These are phyloP conservation scores for Dendroctonus valens DNA, from an alignment of 1,140 invertebrate species.

Conservation along the genomic window DNA sequence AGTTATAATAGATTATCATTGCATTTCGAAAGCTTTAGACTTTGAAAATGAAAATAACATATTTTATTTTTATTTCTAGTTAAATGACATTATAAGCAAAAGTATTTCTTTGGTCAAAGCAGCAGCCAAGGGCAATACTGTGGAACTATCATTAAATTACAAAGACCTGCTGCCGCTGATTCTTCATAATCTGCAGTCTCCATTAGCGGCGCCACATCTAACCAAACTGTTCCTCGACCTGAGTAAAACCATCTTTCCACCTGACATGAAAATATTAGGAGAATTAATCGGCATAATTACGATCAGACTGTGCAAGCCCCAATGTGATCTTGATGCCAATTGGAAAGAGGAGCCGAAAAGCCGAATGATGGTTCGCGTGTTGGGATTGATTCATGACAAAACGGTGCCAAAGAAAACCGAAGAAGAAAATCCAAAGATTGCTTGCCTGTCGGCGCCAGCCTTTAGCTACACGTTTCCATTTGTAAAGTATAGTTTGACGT, in stretches of 20 bases:
- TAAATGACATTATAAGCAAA: slow-evolving; percentile 62
- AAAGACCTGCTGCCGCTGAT: slow-evolving; percentile 63
- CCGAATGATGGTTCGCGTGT: slow-evolving; percentile 53
- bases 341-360: slow-evolving; percentile 72
- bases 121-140: slow-evolving; percentile 60
- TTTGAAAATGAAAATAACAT: too few relatives aligned
- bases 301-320: slow-evolving; percentile 69
- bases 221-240: slow-evolving; percentile 63
- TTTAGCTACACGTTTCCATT: slow-evolving; percentile 83
- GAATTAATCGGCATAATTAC: slow-evolving; percentile 66
- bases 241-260: slow-evolving; percentile 55
- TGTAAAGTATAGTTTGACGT: slow-evolving; percentile 64
- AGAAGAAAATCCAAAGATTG: slow-evolving; percentile 36
- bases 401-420: slow-evolving; percentile 37
- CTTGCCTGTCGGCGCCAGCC: slow-evolving; percentile 63
- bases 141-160: slow-evolving; percentile 62
- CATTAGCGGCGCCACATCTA: slow-evolving; percentile 66
- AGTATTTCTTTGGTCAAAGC: slow-evolving; percentile 66
- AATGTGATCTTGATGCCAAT: slow-evolving; percentile 71
- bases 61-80: slow-evolving; percentile 47
- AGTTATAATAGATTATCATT: too few relatives aligned
- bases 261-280: slow-evolving; percentile 54
- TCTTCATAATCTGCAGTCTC: slow-evolving; percentile 64
- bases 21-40: too few relatives aligned
- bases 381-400: slow-evolving; percentile 58